Base-by-base conservation (phyloP, 1,140 invertebrate species). In the Frieseomelitta varia region DNA sequence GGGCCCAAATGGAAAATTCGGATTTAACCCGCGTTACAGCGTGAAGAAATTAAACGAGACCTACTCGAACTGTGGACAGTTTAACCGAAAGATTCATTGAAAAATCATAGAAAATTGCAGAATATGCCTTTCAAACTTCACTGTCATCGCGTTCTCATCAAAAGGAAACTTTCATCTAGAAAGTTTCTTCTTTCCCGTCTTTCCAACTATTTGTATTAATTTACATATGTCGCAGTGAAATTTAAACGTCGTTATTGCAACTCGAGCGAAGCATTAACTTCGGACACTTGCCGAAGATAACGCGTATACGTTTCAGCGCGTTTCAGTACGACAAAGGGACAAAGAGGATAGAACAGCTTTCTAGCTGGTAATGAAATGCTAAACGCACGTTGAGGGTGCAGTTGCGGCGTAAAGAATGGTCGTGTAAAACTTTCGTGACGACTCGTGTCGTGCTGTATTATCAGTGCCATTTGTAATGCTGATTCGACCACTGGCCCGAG, bases 391-490 rank as follows among this genome's bases (percentile, higher is more conserved):
- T 39, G 63, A 73, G 85, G 69, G 86, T 61, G 79, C 30, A 63
- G 56, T 71, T 53, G 84, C 61, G 58, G 68, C 47, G 80, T 83
- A 84, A 87, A 87, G 85, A 87, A 87, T 79, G 80, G 82, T 84
- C 85, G 85, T 79, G 80, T 84, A 75, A 83, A 87, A 87, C 80
- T 87, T 84, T 87, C 86, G 75, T 83, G 85, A 87, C 80, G 80
- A 87, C 68, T 77, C 65, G 63, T 39, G 85, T 85, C 71, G 76
- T 68, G 53, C 30, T 81, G 73, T 76, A 86, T 87, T 87, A 87
- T 87, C 86, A 86, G 85, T 71, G 85, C 61, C 85, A 80, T 65
- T 87, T 87, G 78, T 85, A 78, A 87, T 86, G 86, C 85, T 86
- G 86, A 87, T 86, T 87, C 85, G 61, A 73, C 77, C 53, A 73